These are phyloP conservation scores for Agrotis clavis DNA, from an alignment of 2,888 invertebrate species.

Conservation along the genomic window DNA sequence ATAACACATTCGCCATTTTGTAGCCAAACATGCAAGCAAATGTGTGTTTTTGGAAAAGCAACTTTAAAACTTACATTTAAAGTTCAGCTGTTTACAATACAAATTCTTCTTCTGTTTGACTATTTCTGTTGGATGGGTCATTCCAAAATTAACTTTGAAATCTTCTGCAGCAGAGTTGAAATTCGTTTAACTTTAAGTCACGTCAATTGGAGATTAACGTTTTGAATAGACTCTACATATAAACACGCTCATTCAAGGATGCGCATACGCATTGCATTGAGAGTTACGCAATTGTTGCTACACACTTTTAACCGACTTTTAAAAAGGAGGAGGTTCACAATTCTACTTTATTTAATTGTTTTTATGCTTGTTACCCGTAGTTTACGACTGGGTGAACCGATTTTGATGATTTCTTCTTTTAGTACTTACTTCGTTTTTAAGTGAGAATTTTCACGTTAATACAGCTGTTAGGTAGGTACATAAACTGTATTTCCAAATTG, in stretches of 20 bases:
- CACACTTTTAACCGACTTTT: constrained; percentile 37
- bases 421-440: no score
- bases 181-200: neutral
- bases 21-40: constrained; percentile 2
- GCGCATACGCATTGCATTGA: constrained; percentile 18
- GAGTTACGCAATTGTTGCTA: constrained; percentile 40
- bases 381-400: no score
- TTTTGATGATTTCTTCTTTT: no score
- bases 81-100: constrained; percentile 2
- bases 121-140: no score
- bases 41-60: neutral
- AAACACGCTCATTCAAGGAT: constrained; percentile 55
- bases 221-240: constrained; percentile 7
- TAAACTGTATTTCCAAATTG: no score
- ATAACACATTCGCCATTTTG: constrained; percentile 6
- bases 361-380: no score
- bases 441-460: no score
- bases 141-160: neutral
- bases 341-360: no score
- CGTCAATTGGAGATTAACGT: neutral
- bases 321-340: no score
- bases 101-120: neutral
- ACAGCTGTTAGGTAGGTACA: no score
- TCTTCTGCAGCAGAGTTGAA: fast-evolving
- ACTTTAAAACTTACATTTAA: neutral